These are phyloP conservation scores for Drosophila murphyi DNA, from an alignment of 1,140 invertebrate genomes.

Conservation along the genomic window DNA sequence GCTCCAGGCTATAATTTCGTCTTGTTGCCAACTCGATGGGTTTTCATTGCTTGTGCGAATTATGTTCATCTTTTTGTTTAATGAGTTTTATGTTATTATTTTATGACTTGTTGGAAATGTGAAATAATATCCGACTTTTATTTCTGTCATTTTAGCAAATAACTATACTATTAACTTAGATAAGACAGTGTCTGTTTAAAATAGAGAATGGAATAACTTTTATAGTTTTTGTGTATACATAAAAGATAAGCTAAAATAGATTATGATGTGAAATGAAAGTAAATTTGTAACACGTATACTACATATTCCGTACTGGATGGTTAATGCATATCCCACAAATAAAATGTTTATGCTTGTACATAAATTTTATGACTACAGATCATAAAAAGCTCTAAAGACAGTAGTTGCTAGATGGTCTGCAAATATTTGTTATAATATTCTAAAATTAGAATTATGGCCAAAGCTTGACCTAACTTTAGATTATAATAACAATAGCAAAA, in stretches of 20 bases:
- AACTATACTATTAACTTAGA: slow-evolving; percentile 15
- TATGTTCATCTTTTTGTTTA: slow-evolving; percentile 18
- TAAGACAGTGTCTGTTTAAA: slow-evolving; percentile 4
- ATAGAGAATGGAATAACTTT: neutral
- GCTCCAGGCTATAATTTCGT: neutral
- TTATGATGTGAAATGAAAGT: neutral
- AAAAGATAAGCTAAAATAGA: too few species aligned
- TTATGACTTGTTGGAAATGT: slow-evolving; percentile 31
- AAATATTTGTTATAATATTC: neutral
- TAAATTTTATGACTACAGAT: neutral
- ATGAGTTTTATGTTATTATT: slow-evolving; percentile 32
- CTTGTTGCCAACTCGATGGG: slow-evolving; percentile 25
- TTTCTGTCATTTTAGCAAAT: slow-evolving; percentile 6
- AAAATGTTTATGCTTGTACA: neutral
- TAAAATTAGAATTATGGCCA: neutral
- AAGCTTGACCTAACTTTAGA: neutral
- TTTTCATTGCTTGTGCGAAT: slow-evolving; percentile 3
- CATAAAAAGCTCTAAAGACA: neutral
- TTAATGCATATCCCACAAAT: neutral
- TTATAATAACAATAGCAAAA: neutral
- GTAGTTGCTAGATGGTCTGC: neutral
- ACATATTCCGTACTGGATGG: neutral
- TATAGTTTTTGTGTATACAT: neutral
- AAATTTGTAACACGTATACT: neutral
- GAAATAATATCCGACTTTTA: slow-evolving; percentile 15